Percentiles rank a stretch among this genome's conserved stretches.
Evolutionary conservation across 1,140 invertebrate species (phyloP).

Genomic region (Saccostrea cuccullata): DNA sequence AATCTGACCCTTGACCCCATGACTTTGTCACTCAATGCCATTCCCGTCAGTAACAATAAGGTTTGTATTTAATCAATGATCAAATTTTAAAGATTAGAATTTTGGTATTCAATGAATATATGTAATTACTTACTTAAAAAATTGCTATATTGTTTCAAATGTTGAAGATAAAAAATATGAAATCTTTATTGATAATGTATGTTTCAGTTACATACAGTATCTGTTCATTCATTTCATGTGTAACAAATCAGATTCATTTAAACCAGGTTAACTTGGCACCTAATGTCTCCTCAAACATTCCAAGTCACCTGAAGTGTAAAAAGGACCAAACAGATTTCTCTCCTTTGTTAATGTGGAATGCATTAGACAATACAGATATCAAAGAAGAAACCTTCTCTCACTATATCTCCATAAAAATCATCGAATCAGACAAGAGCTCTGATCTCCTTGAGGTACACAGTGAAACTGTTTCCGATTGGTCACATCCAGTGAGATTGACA

Average conservation of each 20-base stretch:
- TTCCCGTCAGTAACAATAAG: slow-evolving; percentile 45
- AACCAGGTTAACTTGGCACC: not conserved
- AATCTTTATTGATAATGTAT: no score
- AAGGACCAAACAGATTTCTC: slow-evolving; percentile 38
- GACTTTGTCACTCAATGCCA: slow-evolving; percentile 47
- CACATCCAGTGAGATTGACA: slow-evolving; percentile 65
- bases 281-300: not conserved
- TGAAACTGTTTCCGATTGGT: slow-evolving; percentile 60
- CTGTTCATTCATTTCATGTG: no score
- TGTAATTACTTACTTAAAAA: no score
- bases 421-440: slow-evolving; percentile 25
- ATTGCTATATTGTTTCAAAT: no score
- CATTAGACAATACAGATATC: not conserved
- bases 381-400: not conserved
- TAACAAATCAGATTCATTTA: not conserved
- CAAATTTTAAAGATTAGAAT: no score
- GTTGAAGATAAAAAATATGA: no score
- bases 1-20: slow-evolving; percentile 55
- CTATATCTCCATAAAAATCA: not conserved
- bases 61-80: not conserved
- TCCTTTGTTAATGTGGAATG: not conserved
- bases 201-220: no score
- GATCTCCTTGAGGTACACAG: not conserved
- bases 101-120: no score
- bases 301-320: slow-evolving; percentile 47